Evolutionary conservation across 1,140 invertebrate genomes (phyloP).

Genomic region (Caligus rogercresseyi): DNA sequence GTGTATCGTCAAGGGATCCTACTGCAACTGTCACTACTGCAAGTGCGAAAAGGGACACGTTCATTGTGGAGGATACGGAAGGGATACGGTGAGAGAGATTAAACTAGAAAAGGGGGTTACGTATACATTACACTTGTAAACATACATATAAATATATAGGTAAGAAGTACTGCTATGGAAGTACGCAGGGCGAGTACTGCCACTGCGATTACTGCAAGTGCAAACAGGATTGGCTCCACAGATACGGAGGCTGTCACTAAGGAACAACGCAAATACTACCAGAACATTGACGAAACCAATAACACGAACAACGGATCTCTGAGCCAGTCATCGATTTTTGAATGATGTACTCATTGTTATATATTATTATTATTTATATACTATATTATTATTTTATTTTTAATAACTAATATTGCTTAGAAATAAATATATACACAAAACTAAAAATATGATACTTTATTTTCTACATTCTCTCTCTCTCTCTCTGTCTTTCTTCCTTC

Average conservation of each 20-base stretch:
- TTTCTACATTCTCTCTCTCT: too few species aligned
- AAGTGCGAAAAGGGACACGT: constrained; percentile 20
- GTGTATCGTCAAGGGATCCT: constrained; percentile 16
- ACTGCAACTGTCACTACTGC: constrained; percentile 20
- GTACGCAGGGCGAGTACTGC: constrained; percentile 18
- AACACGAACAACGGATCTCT: too few species aligned
- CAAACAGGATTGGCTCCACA: constrained; percentile 12
- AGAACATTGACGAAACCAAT: too few species aligned
- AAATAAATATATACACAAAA: too few species aligned
- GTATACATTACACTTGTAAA: neutral
- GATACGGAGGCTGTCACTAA: constrained; percentile 14
- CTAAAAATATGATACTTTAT: too few species aligned
- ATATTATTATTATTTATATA: neutral
- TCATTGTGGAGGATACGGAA: constrained; percentile 18
- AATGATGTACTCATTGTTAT: neutral
- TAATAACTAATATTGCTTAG: too few species aligned
- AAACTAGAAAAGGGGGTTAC: neutral
- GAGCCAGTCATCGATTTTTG: neutral
- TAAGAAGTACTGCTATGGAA: constrained; percentile 20
- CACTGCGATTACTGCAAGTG: constrained; percentile 20
- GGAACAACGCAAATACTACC: too few species aligned
- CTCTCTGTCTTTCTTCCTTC: too few species aligned
- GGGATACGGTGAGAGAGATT: constrained; percentile 12
- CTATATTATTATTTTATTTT: neutral
- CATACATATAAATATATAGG: neutral